These are phyloP conservation scores for Sinocyclocheilus grahami DNA, from an alignment of 2,113 vertebrate genomes.

Conservation along the genomic window DNA sequence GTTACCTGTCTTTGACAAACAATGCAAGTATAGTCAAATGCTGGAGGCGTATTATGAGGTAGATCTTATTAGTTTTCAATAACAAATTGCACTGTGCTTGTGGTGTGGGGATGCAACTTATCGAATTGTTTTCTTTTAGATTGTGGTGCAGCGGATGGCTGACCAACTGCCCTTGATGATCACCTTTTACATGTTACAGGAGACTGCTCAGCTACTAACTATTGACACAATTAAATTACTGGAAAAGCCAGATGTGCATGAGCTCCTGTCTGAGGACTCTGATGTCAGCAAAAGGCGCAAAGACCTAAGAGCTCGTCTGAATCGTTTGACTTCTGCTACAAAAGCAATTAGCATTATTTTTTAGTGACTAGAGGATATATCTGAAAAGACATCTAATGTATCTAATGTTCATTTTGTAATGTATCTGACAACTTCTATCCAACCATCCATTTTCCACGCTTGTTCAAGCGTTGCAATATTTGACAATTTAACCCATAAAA, in stretches of 20 bases:
- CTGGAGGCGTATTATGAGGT: conserved; percentile 56
- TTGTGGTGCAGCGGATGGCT: conserved; percentile 55
- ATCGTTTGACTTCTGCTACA: conserved; percentile 45
- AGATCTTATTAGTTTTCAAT: background rate
- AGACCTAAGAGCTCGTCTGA: conserved; percentile 36
- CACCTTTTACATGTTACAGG: conserved; percentile 53
- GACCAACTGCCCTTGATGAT: conserved; percentile 62
- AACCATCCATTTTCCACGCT: too few relatives aligned
- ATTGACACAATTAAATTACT: conserved; percentile 56
- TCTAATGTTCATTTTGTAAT: too few relatives aligned
- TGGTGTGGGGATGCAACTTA: too few relatives aligned
- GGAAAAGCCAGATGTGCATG: conserved; percentile 37
- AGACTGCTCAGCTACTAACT: conserved; percentile 47
- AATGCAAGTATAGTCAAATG: conserved; percentile 50
- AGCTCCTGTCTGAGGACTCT: conserved; percentile 51
- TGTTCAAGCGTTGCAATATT: too few relatives aligned
- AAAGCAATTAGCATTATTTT: conserved; percentile 43
- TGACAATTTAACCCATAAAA: too few relatives aligned
- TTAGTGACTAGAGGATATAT: background rate
- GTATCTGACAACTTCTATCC: too few relatives aligned
- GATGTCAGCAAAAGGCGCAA: conserved; percentile 36
- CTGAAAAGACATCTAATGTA: background rate
- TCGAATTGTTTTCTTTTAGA: conserved; percentile 27
- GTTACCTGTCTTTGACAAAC: conserved; percentile 44
- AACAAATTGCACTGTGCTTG: too few relatives aligned